A percentile compares a stretch with the other conserved stretches of the same genome.
phyloP scores from a whole-genome alignment of 2,797 vertebrate species.

The Gouania willdenowi region DNA sequence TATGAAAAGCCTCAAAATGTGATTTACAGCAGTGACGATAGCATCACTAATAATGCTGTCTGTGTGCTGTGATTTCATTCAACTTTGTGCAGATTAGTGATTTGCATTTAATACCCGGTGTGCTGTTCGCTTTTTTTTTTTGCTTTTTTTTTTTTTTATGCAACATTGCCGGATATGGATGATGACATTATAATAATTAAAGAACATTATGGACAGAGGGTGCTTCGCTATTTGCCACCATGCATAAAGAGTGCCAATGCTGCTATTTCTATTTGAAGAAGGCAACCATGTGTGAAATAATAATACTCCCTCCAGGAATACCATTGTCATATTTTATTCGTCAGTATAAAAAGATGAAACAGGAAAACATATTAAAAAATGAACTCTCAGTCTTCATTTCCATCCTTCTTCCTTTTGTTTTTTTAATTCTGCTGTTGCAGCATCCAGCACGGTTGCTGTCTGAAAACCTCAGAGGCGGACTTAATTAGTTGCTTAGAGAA shows the following conservation, averaged over 20 bases:
- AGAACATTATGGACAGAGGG: slow-evolving; percentile 75
- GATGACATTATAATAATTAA: slow-evolving; percentile 81
- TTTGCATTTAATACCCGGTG: slow-evolving; percentile 72
- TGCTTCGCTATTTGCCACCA: slow-evolving; percentile 59
- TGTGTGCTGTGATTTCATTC: slow-evolving; percentile 69
- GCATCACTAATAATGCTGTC: slow-evolving; percentile 69
- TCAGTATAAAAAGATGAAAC: slow-evolving; percentile 61
- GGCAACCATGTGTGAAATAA: slow-evolving; percentile 76
- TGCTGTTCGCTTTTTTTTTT: slow-evolving; percentile 63
- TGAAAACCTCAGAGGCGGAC: slow-evolving; percentile 78
- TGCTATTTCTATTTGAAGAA: slow-evolving; percentile 77
- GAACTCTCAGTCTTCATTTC: slow-evolving; percentile 53
- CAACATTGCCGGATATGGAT: slow-evolving; percentile 73
- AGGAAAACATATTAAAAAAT: slow-evolving; percentile 42
- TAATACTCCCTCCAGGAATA: slow-evolving; percentile 76
- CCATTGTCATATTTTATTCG: slow-evolving; percentile 74
- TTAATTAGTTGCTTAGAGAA: slow-evolving; percentile 85
- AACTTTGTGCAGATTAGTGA: slow-evolving; percentile 72
- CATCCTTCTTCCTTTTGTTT: slow-evolving; percentile 52
- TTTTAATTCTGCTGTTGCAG: slow-evolving; percentile 78
- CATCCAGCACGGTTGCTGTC: slow-evolving; percentile 69
- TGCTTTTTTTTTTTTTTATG: slow-evolving; percentile 67
- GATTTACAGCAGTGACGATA: slow-evolving; percentile 55
- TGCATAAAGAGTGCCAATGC: slow-evolving; percentile 68
- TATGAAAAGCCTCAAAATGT: slow-evolving; percentile 39